These are phyloP conservation scores for Hyles lineata DNA, from an alignment of 2,888 invertebrate species.

Conservation along the genomic window DNA sequence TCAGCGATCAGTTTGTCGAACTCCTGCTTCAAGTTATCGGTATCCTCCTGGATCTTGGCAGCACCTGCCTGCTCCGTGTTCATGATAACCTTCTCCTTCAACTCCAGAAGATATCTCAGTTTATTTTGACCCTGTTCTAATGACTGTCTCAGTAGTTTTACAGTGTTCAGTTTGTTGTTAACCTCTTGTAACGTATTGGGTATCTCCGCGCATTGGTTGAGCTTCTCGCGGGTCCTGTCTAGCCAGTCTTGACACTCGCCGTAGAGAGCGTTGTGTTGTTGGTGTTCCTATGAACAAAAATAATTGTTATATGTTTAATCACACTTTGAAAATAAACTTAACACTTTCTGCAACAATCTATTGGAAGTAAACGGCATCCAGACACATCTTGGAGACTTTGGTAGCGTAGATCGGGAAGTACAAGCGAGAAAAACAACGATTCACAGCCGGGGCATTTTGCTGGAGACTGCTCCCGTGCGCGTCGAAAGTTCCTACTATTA, in stretches of 20 bases:
- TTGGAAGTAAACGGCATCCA: too few species aligned
- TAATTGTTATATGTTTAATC: background rate
- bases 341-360: too few species aligned
- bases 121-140: conserved; percentile 94
- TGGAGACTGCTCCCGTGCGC: too few species aligned
- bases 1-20: conserved; percentile 94
- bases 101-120: conserved; percentile 90
- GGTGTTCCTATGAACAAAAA: conserved; percentile 89
- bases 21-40: conserved; percentile 94
- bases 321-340: too few species aligned
- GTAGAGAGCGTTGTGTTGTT: conserved; percentile 95
- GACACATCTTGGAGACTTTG: too few species aligned
- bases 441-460: too few species aligned
- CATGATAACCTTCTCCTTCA: conserved; percentile 96
- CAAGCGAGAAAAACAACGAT: too few species aligned
- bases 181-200: conserved; percentile 93
- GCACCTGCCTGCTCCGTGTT: conserved; percentile 96
- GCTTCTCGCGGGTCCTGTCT: conserved; percentile 93
- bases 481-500: too few species aligned
- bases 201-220: conserved; percentile 91
- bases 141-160: conserved; percentile 94
- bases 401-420: too few species aligned
- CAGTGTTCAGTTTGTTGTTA: conserved; percentile 92
- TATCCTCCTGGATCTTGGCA: conserved; percentile 95
- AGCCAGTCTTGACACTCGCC: conserved; percentile 98